Percentiles rank a stretch among this genome's conserved stretches.
phyloP scores from a whole-genome alignment of 2,113 vertebrate species.

The Hippocampus comes region DNA sequence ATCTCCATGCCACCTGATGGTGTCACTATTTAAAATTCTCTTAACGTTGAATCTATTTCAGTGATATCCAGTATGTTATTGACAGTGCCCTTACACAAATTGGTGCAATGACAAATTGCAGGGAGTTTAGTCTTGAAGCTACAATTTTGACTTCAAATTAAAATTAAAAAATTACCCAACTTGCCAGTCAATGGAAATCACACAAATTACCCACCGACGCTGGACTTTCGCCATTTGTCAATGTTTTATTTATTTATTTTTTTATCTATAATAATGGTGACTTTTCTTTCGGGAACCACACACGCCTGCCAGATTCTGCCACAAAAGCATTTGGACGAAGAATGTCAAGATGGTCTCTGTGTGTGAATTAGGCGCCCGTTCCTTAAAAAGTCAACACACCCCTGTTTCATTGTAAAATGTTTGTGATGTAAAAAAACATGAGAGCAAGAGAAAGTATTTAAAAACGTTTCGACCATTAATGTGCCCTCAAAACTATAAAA shows the following conservation, averaged over 20 bases:
- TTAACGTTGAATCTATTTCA: not conserved
- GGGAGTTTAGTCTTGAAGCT: not conserved
- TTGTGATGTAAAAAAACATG: too few relatives aligned
- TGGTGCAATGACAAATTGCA: not conserved
- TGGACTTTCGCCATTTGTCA: not conserved
- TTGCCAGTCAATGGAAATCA: not conserved
- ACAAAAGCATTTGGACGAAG: not conserved
- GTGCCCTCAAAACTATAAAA: too few relatives aligned
- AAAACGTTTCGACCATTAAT: too few relatives aligned
- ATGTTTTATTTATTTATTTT: too few relatives aligned
- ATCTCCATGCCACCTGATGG: constrained; percentile 18
- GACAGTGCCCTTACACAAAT: not conserved
- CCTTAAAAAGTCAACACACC: too few relatives aligned
- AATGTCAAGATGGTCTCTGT: not conserved
- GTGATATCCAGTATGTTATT: not conserved
- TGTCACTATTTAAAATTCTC: constrained; percentile 17
- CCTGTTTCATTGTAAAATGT: too few relatives aligned
- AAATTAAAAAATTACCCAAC: not conserved
- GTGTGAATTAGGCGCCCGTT: not conserved
- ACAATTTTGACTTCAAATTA: not conserved
- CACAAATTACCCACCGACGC: not conserved
- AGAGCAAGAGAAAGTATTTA: too few relatives aligned
- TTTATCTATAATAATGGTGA: constrained; percentile 9
- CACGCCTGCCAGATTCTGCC: constrained; percentile 7
- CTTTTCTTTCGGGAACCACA: constrained; percentile 19